Conservation (phyloP, 2,888 invertebrate genomes). For the Parnassius glacialis region DNA sequence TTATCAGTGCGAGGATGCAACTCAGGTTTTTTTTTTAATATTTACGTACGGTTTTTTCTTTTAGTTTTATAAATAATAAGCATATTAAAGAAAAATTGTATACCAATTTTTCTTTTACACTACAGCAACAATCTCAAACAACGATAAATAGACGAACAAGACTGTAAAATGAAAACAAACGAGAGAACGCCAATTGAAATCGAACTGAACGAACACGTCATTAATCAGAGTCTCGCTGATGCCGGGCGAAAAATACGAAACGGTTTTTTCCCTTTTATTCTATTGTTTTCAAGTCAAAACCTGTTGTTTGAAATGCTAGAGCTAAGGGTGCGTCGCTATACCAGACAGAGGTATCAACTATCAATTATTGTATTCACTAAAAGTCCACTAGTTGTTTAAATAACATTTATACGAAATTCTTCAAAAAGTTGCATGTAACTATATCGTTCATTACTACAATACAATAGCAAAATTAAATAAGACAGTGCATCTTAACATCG, state of each 20-base stretch:
- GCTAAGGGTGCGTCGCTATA: not conserved
- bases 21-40: not conserved
- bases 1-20: no score
- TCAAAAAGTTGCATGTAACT: no score
- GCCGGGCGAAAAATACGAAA: conserved; percentile 25
- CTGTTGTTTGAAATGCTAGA: conserved; percentile 19
- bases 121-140: conserved; percentile 10
- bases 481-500: no score
- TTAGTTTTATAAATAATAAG: not conserved
- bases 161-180: conserved; percentile 35
- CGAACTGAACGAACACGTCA: conserved; percentile 32
- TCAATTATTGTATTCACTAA: not conserved
- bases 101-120: not conserved
- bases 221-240: conserved; percentile 34
- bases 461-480: no score
- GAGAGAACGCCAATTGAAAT: conserved; percentile 35
- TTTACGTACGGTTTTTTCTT: not conserved
- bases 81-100: not conserved
- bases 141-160: conserved; percentile 22
- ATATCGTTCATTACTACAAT: no score
- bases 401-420: no score
- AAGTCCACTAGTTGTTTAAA: no score
- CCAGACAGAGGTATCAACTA: not conserved
- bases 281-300: conserved; percentile 18
- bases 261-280: conserved; percentile 15